phyloP scores from a whole-genome alignment of 1,140 invertebrate genomes.

The Drosophila littoralis region DNA sequence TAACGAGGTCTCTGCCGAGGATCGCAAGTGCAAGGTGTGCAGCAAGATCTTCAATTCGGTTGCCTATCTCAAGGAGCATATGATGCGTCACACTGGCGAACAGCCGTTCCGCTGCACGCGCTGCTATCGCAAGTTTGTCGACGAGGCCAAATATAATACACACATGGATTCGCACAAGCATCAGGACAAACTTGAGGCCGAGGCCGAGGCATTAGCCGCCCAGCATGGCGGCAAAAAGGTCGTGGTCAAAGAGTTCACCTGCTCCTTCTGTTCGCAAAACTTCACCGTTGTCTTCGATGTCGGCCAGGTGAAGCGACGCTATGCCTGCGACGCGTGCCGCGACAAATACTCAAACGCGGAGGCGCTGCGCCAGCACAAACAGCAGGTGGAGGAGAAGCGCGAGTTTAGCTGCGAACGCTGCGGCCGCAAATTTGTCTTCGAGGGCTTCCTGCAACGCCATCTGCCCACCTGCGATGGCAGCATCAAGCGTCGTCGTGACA shows the following conservation, averaged over 20 bases:
- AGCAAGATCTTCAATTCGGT: conserved; percentile 82
- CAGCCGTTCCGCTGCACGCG: conserved; percentile 78
- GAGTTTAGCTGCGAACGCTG: conserved; percentile 80
- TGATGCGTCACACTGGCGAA: conserved; percentile 81
- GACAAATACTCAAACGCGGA: conserved; percentile 83
- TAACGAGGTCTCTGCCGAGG: conserved; percentile 69
- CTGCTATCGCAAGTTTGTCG: conserved; percentile 81
- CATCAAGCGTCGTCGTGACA: conserved; percentile 78
- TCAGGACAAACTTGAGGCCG: conserved; percentile 78
- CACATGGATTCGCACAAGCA: conserved; percentile 81
- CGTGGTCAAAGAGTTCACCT: conserved; percentile 79
- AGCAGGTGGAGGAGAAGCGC: conserved; percentile 78
- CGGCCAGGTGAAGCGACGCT: conserved; percentile 79
- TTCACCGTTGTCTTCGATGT: conserved; percentile 82
- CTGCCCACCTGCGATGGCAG: conserved; percentile 80
- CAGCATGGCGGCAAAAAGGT: conserved; percentile 79
- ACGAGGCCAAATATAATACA: conserved; percentile 69
- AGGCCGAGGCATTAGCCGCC: conserved; percentile 70
- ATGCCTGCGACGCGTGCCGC: conserved; percentile 79
- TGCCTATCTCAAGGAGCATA: conserved; percentile 82
- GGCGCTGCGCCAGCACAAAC: conserved; percentile 75
- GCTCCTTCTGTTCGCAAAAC: conserved; percentile 76
- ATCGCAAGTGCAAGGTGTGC: conserved; percentile 80
- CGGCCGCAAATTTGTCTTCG: conserved; percentile 81
- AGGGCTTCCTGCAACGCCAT: conserved; percentile 80